A percentile compares a stretch with the other conserved stretches of the same genome.
Evolutionary conservation across 2,888 invertebrate species (phyloP).

Genomic region (Shargacucullia verbasci): DNA sequence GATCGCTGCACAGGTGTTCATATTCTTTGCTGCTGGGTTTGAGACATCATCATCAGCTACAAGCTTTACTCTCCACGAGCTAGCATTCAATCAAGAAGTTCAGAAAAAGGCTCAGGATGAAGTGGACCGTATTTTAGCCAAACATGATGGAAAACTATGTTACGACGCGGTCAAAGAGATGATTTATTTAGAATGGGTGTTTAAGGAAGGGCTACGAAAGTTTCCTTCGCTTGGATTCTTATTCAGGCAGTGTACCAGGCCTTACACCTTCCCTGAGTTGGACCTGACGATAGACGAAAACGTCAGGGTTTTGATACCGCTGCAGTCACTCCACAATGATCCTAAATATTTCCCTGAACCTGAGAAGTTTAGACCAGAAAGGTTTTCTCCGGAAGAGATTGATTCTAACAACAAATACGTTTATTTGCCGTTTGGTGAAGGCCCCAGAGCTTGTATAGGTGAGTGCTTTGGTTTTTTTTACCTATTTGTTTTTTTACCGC

Average conservation of each 20-base stretch:
- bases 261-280: slow-evolving; percentile 49
- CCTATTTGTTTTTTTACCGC: no score
- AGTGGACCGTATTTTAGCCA: slow-evolving; percentile 62
- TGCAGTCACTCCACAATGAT: slow-evolving; percentile 46
- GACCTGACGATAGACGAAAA: slow-evolving; percentile 40
- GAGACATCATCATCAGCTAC: slow-evolving; percentile 76
- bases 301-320: slow-evolving; percentile 39
- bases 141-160: slow-evolving; percentile 60
- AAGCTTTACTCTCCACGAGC: slow-evolving; percentile 68
- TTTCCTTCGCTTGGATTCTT: slow-evolving; percentile 62
- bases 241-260: slow-evolving; percentile 53
- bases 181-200: slow-evolving; percentile 60
- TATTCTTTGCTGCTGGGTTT: slow-evolving; percentile 74
- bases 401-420: slow-evolving; percentile 42
- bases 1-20: slow-evolving; percentile 64
- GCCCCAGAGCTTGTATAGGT: slow-evolving; percentile 58
- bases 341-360: slow-evolving; percentile 55
- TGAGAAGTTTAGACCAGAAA: slow-evolving; percentile 54
- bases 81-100: slow-evolving; percentile 71
- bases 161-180: slow-evolving; percentile 67
- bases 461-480: no score
- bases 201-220: slow-evolving; percentile 63
- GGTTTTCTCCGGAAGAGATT: slow-evolving; percentile 51
- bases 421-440: slow-evolving; percentile 56
- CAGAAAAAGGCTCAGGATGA: slow-evolving; percentile 70